Conservation (phyloP, 2,888 invertebrate genomes). For the Athalia circularis region DNA sequence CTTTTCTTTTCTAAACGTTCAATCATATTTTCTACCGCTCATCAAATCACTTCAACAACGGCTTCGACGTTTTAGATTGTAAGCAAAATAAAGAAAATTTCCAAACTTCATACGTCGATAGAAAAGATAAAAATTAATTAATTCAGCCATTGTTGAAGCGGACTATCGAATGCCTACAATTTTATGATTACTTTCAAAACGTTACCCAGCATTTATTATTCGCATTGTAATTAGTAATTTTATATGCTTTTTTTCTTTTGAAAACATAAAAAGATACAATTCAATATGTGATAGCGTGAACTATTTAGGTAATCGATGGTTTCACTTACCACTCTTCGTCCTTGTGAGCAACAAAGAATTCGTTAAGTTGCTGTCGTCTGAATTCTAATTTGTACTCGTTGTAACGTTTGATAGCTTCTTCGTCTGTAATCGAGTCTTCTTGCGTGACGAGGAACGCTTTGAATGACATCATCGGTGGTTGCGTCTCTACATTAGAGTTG, state of each 20-base stretch:
- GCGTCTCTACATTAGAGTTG: slow-evolving; percentile 80
- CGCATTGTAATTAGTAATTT: background rate
- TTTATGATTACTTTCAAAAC: background rate
- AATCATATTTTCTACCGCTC: background rate
- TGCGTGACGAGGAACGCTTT: slow-evolving; percentile 97
- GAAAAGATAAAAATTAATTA: background rate
- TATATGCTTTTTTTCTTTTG: background rate
- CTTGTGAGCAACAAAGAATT: slow-evolving; percentile 99
- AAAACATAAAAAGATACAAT: background rate
- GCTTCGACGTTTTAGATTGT: too few species aligned
- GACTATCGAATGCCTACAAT: background rate
- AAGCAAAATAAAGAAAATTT: slow-evolving; percentile 36
- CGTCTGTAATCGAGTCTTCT: slow-evolving; percentile 98
- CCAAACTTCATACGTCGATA: background rate
- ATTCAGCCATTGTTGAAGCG: slow-evolving; percentile 8
- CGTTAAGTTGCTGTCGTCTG: slow-evolving; percentile 95
- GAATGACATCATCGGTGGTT: slow-evolving; percentile 97
- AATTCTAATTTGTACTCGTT: slow-evolving; percentile 99
- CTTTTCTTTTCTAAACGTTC: background rate
- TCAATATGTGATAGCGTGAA: background rate
- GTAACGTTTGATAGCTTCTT: slow-evolving; percentile 96
- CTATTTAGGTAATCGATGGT: background rate
- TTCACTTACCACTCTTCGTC: slow-evolving; percentile 98
- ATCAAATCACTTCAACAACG: too few species aligned
- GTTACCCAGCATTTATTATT: background rate